A percentile compares a stretch with the other conserved stretches of the same genome.
Conservation (phyloP, 2,797 vertebrate species). For the Danio albolineatus region DNA sequence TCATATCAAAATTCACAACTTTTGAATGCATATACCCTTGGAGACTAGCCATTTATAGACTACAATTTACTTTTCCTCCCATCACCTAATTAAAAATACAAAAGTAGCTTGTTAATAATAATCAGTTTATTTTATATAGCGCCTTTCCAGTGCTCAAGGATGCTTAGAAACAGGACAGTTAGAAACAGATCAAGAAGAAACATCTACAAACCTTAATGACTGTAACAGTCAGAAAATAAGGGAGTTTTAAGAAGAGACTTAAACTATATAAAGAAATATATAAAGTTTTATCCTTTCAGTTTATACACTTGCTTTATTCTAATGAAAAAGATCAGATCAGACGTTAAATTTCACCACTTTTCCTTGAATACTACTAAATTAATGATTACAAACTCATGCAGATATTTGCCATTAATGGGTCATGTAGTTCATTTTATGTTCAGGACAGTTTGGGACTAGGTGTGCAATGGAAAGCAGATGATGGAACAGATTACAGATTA, state of each 20-base stretch:
- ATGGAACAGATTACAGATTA: slow-evolving; percentile 22
- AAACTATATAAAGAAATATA: too few relatives aligned
- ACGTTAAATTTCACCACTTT: not conserved
- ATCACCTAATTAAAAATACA: not conserved
- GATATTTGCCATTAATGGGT: slow-evolving; percentile 9
- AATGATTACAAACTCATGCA: slow-evolving; percentile 39
- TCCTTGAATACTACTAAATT: not conserved
- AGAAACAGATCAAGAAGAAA: too few relatives aligned
- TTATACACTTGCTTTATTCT: not conserved
- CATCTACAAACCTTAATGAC: too few relatives aligned
- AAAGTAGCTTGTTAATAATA: not conserved
- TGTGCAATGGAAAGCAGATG: not conserved
- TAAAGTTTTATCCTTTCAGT: not conserved
- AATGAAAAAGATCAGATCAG: not conserved
- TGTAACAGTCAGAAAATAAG: too few relatives aligned
- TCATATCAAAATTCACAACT: too few relatives aligned
- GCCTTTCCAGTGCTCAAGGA: too few relatives aligned
- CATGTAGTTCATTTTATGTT: slow-evolving; percentile 15
- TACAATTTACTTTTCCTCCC: not conserved
- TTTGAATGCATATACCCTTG: not conserved
- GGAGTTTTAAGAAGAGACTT: too few relatives aligned
- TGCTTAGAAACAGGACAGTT: too few relatives aligned
- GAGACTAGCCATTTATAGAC: not conserved
- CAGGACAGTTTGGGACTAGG: not conserved
- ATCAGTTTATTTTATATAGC: too few relatives aligned